Evolutionary conservation across 2,888 invertebrate genomes (phyloP).

Genomic region (Mesoligia furuncula): DNA sequence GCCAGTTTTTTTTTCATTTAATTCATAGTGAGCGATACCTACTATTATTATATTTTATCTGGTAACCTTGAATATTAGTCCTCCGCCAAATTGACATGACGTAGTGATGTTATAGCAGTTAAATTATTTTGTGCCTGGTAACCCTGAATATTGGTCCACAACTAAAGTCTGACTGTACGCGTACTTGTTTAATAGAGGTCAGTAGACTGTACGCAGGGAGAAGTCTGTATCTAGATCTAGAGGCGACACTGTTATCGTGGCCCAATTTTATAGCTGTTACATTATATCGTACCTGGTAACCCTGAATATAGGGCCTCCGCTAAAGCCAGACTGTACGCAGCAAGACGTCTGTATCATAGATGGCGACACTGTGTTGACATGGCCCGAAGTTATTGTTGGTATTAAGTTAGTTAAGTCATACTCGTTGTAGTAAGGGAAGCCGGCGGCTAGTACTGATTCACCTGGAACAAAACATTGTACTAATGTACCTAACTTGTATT

Average conservation of each 20-base stretch:
- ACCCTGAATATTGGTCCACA: too few species aligned
- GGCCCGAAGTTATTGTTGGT: conserved; percentile 90
- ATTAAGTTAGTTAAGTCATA: conserved; percentile 80
- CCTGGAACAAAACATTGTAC: conserved; percentile 77
- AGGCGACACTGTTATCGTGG: not conserved
- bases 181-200: too few species aligned
- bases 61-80: too few species aligned
- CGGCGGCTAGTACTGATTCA: conserved; percentile 90
- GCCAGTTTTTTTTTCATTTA: too few species aligned
- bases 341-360: conserved; percentile 92
- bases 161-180: conserved; percentile 73
- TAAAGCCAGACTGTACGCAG: conserved; percentile 91
- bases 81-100: too few species aligned
- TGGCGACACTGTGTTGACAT: conserved; percentile 88
- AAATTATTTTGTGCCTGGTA: too few species aligned
- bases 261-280: not conserved
- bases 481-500: not conserved
- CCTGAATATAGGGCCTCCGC: conserved; percentile 91
- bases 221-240: conserved; percentile 80
- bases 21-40: too few species aligned
- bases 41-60: too few species aligned
- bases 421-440: conserved; percentile 91
- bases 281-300: conserved; percentile 69
- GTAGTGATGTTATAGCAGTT: too few species aligned
- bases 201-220: conserved; percentile 86